Evolutionary conservation across 1,140 invertebrate genomes (phyloP).

Genomic region (Penaeus indicus): DNA sequence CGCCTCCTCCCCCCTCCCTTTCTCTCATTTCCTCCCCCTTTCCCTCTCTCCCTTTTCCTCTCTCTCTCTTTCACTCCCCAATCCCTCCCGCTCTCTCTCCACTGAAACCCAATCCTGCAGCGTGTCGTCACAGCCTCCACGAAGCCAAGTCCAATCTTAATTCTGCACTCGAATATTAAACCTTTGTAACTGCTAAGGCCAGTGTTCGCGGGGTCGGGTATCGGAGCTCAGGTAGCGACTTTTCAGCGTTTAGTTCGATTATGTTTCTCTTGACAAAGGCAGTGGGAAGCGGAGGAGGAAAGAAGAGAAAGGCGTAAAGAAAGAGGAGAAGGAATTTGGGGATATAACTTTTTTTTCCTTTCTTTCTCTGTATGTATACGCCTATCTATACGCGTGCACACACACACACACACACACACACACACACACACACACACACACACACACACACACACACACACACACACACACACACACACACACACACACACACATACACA

Average conservation of each 20-base stretch:
- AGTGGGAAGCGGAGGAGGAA: not conserved
- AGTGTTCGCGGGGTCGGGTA: not conserved
- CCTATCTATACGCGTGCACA: not conserved
- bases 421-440: conserved; percentile 39
- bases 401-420: conserved; percentile 22
- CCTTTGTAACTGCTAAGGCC: no score
- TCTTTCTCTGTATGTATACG: no score
- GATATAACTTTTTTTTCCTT: not conserved
- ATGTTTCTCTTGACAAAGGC: not conserved
- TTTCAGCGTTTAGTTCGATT: no score
- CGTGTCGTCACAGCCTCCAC: not conserved
- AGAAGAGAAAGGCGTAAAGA: not conserved
- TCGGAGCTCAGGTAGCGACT: no score
- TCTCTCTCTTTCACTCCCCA: conserved; percentile 21
- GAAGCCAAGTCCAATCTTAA: no score
- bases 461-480: not conserved
- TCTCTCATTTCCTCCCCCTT: conserved; percentile 15
- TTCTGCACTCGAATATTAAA: no score
- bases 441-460: conserved; percentile 42
- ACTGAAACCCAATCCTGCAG: not conserved
- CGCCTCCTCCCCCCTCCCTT: not conserved
- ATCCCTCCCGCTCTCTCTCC: not conserved
- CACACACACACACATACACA: not conserved
- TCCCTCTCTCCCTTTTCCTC: conserved; percentile 20
- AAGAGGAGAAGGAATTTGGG: not conserved